Base-by-base conservation (phyloP, 2,888 invertebrate genomes). In the Notocelia uddmanniana region DNA sequence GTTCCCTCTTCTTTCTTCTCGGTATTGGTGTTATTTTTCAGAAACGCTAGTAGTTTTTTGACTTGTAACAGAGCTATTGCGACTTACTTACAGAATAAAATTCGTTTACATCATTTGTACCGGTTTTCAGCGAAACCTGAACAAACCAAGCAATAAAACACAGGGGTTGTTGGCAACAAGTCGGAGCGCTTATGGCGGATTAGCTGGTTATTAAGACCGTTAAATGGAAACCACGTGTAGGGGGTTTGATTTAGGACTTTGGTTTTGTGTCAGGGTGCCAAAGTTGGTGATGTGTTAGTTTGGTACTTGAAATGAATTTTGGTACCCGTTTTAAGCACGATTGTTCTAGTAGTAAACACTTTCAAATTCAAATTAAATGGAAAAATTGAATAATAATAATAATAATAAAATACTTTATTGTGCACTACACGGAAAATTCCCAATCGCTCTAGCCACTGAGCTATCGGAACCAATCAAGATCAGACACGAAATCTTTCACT, bases 171-270 rank as follows among this genome's bases (percentile, higher is more conserved):
- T 26, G 54, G 54, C 54, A 23, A 2, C 23, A 8, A 8, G 23
- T 26, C 54, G 26, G 54, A 15, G 15, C 54, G 54, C 26, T 54
- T 26, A 54, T 54, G 26, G n/a, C 8, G 54, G 54, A 54, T 54
- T 54, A 54, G 23, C 26, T 6, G 26, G 26, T 23, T 54, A 54
- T 54, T 26, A 54, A 23, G 26, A n/a, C 54, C 54, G 15, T 54
- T 54, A 26, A 23, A 54, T 26, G 23, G 23, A 54, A 48, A 54
- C 54, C 54, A 54, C 54, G 26, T 26, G 26, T 26, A 15, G 52
- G 23, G 3, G 52, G 52, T 11, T 19, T 54, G 54, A 54, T 54
- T 54, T 54, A 26, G 13, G 13, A 54, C 54, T 15, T 26, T 54
- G 54, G 26, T 26, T 54, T 54, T 23, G 26, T 54, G 15, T 54